phyloP scores from a whole-genome alignment of 2,797 vertebrate genomes.

The Tolypeutes matacus region DNA sequence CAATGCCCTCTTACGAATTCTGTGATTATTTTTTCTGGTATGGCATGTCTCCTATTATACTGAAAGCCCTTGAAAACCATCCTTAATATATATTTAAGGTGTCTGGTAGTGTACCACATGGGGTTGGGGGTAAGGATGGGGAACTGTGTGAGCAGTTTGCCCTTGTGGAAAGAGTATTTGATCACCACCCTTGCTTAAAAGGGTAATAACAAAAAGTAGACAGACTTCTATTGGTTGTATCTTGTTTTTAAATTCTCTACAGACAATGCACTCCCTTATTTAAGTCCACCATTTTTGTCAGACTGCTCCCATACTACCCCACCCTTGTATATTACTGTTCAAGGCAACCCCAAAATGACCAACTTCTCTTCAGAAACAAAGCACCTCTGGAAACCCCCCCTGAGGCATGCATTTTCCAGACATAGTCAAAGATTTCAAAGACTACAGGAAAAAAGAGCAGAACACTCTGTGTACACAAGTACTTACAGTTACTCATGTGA shows the following conservation, averaged over 20 bases:
- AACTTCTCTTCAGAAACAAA: neutral
- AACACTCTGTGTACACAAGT: neutral
- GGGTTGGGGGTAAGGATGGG: neutral
- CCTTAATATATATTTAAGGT: neutral
- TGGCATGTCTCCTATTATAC: neutral
- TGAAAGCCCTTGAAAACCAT: slow-evolving; percentile 43
- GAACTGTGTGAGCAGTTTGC: neutral
- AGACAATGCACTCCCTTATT: neutral
- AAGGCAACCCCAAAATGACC: slow-evolving; percentile 18
- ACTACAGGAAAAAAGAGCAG: neutral
- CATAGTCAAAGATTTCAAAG: neutral
- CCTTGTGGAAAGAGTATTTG: neutral
- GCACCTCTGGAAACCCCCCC: neutral
- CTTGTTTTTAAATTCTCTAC: neutral
- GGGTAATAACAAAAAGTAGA: neutral
- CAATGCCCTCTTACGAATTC: slow-evolving; percentile 6
- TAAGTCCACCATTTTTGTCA: neutral
- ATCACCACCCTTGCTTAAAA: slow-evolving; percentile 9
- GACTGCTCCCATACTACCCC: neutral
- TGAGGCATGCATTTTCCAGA: neutral
- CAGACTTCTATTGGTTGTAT: neutral
- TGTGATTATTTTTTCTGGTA: slow-evolving; percentile 25
- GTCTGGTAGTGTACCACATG: neutral
- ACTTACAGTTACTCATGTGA: neutral
- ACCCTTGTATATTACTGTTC: neutral